Percentiles rank a stretch among this genome's conserved stretches.
phyloP scores from a whole-genome alignment of 2,888 invertebrate species.

The Cryptus viduatorius region DNA sequence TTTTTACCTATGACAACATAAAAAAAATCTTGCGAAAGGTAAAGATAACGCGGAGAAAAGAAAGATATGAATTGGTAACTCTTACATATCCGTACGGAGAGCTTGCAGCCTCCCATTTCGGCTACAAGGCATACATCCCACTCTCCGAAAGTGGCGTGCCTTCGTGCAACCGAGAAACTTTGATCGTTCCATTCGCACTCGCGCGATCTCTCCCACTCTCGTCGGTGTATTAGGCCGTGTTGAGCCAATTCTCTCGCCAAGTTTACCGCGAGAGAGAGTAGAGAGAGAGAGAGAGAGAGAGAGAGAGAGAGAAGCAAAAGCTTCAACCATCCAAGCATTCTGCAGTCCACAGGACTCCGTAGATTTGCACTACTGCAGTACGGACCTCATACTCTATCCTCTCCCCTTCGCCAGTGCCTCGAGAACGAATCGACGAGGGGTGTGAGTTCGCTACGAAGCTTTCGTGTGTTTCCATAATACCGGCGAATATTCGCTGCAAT shows the following conservation, averaged over 20 bases:
- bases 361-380: slow-evolving; percentile 16
- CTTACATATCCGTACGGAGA: background rate
- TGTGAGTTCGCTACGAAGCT: background rate
- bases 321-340: slow-evolving; percentile 34
- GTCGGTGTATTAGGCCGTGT: slow-evolving; percentile 46
- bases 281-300: slow-evolving; percentile 2
- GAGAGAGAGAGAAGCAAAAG: background rate
- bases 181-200: slow-evolving; percentile 58
- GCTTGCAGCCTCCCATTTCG: background rate
- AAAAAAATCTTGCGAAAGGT: background rate
- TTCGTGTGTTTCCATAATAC: slow-evolving; percentile 6
- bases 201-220: background rate
- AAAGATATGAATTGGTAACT: background rate
- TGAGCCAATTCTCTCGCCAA: slow-evolving; percentile 53
- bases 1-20: background rate
- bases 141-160: slow-evolving; percentile 1
- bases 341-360: slow-evolving; percentile 32
- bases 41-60: background rate
- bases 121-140: slow-evolving; percentile 2
- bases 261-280: slow-evolving; percentile 42
- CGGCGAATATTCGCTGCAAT: slow-evolving; percentile 2
- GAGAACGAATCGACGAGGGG: slow-evolving; percentile 13
- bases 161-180: slow-evolving; percentile 56
- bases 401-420: background rate
- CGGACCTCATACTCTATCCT: background rate